Conservation (phyloP, 2,888 invertebrate genomes). For the Epiblema foenella region DNA sequence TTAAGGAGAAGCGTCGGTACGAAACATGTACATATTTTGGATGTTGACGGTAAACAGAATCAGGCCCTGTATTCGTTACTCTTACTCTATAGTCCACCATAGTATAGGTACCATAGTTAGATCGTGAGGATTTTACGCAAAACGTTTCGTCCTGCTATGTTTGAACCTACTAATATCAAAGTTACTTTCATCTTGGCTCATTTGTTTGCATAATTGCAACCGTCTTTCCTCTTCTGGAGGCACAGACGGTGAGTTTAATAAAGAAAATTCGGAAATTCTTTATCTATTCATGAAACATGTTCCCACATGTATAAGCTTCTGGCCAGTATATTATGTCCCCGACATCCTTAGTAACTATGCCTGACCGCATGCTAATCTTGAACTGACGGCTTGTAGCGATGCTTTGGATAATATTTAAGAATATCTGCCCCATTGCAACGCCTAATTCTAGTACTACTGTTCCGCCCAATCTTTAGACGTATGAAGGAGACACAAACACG, state of each 20-base stretch:
- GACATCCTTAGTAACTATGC: neutral
- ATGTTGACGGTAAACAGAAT: too few species aligned
- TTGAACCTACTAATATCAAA: conserved; percentile 50
- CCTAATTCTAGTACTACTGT: neutral
- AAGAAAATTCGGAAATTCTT: conserved; percentile 46
- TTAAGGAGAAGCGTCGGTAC: too few species aligned
- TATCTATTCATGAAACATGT: neutral
- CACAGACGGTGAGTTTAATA: conserved; percentile 58
- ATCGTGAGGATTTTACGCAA: neutral
- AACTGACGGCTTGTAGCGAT: neutral
- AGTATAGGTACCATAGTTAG: neutral
- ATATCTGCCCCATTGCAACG: neutral
- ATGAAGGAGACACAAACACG: conserved; percentile 5
- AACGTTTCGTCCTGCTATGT: conserved; percentile 28
- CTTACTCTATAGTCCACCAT: too few species aligned
- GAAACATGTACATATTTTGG: too few species aligned
- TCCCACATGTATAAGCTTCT: neutral
- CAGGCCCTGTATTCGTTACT: too few species aligned
- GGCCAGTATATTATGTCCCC: neutral
- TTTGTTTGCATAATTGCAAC: conserved; percentile 64
- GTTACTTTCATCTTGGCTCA: conserved; percentile 55
- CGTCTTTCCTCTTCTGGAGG: conserved; percentile 54
- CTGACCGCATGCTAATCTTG: neutral
- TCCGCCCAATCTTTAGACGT: neutral
- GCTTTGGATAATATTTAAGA: neutral